Conservation (phyloP, 2,113 vertebrate genomes). For the Peromyscus leucopus region DNA sequence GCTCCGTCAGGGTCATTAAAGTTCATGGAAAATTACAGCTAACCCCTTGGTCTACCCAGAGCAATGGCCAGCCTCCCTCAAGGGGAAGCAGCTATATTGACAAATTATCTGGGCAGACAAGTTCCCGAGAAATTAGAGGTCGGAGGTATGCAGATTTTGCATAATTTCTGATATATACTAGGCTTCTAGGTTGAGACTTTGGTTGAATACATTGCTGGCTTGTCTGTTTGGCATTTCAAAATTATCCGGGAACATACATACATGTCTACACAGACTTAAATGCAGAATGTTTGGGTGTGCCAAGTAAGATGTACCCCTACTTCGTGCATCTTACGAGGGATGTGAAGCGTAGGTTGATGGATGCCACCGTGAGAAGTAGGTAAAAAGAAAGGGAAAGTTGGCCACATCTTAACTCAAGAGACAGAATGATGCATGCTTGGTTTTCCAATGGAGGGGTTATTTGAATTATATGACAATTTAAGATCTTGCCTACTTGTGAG, state of each 20-base stretch:
- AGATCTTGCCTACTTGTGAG: neutral
- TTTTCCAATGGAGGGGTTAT: neutral
- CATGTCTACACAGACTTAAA: neutral
- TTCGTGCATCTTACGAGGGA: slow-evolving; percentile 25
- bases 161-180: neutral
- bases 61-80: neutral
- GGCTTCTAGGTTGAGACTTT: neutral
- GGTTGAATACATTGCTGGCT: neutral
- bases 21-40: neutral
- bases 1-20: neutral
- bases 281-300: neutral
- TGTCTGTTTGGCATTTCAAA: neutral
- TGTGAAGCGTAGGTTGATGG: slow-evolving; percentile 17
- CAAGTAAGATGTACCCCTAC: slow-evolving; percentile 25
- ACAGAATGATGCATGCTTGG: neutral
- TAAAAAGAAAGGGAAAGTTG: slow-evolving; percentile 12
- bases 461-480: neutral
- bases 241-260: neutral
- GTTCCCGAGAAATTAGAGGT: neutral
- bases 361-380: neutral
- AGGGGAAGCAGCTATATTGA: neutral
- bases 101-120: neutral
- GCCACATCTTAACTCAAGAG: slow-evolving; percentile 30
- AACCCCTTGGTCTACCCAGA: neutral
- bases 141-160: neutral